These are phyloP conservation scores for Phyllotis vaccarum DNA, from an alignment of 2,797 vertebrate species.

Conservation along the genomic window DNA sequence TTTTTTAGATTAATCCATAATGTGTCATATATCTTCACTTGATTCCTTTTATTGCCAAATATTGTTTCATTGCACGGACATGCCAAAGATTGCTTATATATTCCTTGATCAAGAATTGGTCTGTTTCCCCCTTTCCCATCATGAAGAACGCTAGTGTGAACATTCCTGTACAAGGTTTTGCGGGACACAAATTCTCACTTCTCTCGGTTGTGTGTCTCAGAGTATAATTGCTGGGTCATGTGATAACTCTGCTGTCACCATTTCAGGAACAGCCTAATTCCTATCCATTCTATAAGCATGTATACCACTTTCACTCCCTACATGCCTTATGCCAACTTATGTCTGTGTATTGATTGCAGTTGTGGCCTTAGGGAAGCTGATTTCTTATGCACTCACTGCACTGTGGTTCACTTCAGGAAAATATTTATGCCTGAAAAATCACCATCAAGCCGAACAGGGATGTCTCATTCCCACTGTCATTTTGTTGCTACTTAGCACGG, in stretches of 20 bases:
- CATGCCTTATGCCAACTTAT: neutral
- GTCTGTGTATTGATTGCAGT: neutral
- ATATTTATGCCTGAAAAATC: neutral
- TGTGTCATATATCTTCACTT: neutral
- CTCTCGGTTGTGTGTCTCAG: neutral
- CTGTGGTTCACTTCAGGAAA: neutral
- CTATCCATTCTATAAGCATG: too few species aligned
- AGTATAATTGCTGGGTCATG: neutral
- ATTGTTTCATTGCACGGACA: fast-evolving
- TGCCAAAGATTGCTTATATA: neutral
- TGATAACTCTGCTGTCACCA: neutral
- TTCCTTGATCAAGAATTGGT: fast-evolving
- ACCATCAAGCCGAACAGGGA: fast-evolving
- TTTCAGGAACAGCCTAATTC: neutral
- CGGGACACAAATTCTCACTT: neutral
- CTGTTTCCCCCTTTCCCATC: neutral
- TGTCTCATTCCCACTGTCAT: neutral
- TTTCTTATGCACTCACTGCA: neutral
- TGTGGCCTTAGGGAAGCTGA: fast-evolving
- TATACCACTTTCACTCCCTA: fast-evolving
- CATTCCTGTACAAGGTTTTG: neutral
- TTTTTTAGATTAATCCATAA: neutral
- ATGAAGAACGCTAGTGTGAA: neutral
- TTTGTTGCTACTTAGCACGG: neutral
- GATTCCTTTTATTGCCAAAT: neutral